Base-by-base conservation (phyloP, 2,888 invertebrate genomes). In the Pachydiplax longipennis region DNA sequence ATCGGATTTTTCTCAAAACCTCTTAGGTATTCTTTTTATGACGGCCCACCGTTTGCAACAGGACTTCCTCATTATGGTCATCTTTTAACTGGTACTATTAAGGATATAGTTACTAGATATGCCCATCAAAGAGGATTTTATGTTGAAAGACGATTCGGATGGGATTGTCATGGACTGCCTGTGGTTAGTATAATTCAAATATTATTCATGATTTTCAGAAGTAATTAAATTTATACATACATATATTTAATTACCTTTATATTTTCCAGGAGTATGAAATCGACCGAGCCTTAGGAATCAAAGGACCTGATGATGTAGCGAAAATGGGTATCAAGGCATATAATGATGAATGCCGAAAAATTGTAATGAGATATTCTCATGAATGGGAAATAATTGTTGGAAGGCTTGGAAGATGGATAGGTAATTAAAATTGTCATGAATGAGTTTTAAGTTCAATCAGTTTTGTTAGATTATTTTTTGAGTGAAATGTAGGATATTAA, bases 11-110 rank as follows among this genome's bases (percentile, higher is more conserved):
- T 61, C 87, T 90, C 37, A n/a, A 92, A 48, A 25, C 40, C 8
- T 48, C 10, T 0, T 91, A 94, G 95, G 93, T 99, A 97, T 94
- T 97, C 99, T 0, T 99, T 99, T 94, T 99, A 99, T 93, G 99
- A 99, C 96, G 99, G 99, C 0, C 99, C 99, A 48, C 99, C 99
- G 10, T 99, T 99, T 95, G 99, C 99, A 0, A 99, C 99, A 6
- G 99, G 99, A 0, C 94, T 99, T 91, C 99, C 99, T 0, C 99
- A 99, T 95, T 99, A 99, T 94, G 99, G 99, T 0, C 99, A 99
- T 93, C 98, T 99, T 91, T 95, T 99, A 91, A 98, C 99, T 90
- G 99, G 99, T 58, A 99, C 99, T 3, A 99, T 99, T 92, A 99
- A 99, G 94, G 99, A 99, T 94, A 97, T 99, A 91, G 98, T 99